Evolutionary conservation across 2,888 invertebrate genomes (phyloP), one percentile per base, ranked within the genome.

Genomic region (Xylocampa areola): DNA sequence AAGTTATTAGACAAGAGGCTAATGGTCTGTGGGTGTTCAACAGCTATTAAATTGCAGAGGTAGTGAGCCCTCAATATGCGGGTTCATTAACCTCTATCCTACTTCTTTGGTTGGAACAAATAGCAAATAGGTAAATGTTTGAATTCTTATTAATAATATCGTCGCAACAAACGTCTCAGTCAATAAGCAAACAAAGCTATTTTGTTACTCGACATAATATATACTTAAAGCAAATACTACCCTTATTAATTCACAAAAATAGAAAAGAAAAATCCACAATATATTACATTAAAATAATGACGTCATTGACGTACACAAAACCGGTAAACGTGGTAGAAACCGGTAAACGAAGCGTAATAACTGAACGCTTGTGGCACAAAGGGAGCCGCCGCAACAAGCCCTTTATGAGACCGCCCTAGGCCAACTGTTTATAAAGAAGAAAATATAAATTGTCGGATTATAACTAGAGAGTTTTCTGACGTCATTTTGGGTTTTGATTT

Each of bases 281-380:
- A 32, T 32, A 40, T 32, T 13, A 36, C 35, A 36, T 30, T 29
- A 32, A 59, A 59, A 54, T 51, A 59, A 44, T 68, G 60, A 70
- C 73, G 64, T 65, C 72, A 76, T 48, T 59, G 66, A 62, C 43
- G 55, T 41, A 73, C 37, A 60, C 40, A 51, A 60, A 67, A 75
- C 54, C 54, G 65, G 69, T 67, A 67, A 59, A 59, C 7, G 49
- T 49, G 48, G 68, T 39, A 74, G 77, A 79, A 77, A 74, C 64
- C 61, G 54, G 65, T 68, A 79, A 80, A 75, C 77, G 77, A 80
- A 77, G 66, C 73, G 78, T 63, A 77, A 73, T 72, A 71, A 53
- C 41, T 44, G 53, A 71, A 45, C 33, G 48, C 47, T 59, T 36
- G 67, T 53, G 52, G 48, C 60, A 69, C 78, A 81, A 77, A 80